These are phyloP conservation scores for Omphaloscelis lunosa DNA, from an alignment of 2,888 invertebrate species.

Conservation along the genomic window DNA sequence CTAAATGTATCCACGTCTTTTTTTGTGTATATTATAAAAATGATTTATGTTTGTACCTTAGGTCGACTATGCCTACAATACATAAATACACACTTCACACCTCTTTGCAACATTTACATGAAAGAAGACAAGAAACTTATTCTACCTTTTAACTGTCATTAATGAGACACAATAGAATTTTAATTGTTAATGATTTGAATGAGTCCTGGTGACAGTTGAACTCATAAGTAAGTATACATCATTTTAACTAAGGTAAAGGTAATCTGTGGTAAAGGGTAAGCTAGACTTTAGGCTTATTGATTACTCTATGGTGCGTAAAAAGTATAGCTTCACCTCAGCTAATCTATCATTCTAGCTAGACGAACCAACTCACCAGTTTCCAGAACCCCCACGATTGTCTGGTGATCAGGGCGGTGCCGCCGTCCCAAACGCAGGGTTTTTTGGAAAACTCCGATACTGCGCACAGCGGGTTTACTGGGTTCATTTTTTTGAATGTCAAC, in stretches of 20 bases:
- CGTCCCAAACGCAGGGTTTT: slow-evolving; percentile 81
- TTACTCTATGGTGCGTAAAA: background rate
- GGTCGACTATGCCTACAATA: background rate
- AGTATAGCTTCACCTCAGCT: background rate
- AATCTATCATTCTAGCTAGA: background rate
- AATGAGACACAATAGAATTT: too few species aligned
- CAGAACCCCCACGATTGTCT: slow-evolving; percentile 79
- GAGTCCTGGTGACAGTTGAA: too few species aligned
- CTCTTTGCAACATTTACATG: background rate
- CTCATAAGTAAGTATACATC: too few species aligned
- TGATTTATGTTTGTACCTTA: background rate
- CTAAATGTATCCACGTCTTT: too few species aligned
- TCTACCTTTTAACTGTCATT: too few species aligned
- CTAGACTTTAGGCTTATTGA: background rate
- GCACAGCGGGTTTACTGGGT: slow-evolving; percentile 74
- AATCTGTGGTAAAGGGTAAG: too few species aligned
- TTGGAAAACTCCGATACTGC: slow-evolving; percentile 63
- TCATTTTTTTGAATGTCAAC: slow-evolving; percentile 76
- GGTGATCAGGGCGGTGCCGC: slow-evolving; percentile 77
- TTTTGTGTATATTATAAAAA: background rate
- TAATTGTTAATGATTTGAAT: too few species aligned
- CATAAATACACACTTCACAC: background rate
- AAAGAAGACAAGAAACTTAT: too few species aligned
- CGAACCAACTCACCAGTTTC: slow-evolving; percentile 74
- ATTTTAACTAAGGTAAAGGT: too few species aligned